Base-by-base conservation (phyloP, 92 coral and sea anemone species). In the Meandrina meandrites region DNA sequence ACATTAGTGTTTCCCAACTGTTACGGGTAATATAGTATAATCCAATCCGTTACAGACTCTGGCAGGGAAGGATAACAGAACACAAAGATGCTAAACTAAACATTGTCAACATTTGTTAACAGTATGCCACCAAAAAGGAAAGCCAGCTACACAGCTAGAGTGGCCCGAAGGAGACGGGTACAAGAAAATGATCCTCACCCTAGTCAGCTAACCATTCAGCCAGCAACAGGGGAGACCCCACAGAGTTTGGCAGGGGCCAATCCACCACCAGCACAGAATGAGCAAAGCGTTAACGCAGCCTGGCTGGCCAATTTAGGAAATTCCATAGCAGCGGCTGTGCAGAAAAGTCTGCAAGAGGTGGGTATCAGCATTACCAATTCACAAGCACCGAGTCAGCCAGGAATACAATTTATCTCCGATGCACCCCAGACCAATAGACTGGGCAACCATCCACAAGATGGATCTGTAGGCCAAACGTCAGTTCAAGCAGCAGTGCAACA, bases 121-220 rank as follows among this genome's bases (percentile, higher is more conserved):
- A 70, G 79, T 75, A 75, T 75, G 79, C 79, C 79, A 18, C 79
- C 79, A 42, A 75, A 37, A 75, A 75, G 79, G 79, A 40, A 37
- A 9, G 56, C 79, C 1, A 75, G 79, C 14, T 75, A 75, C 13
- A 54, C 57, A 9, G 18, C 79, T 1, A 75, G 79, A 75, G 58
- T 3, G 10, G 51, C 79, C 79, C 30, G 19, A 17, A 75, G 57
- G 79, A 75, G 79, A 75, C 79, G 80, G 36, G 62, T 47, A 60
- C 60, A 1, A 36, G 80, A 48, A 48, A n/a, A 76, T 76, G 47
- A 76, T 76, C 80, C 80, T 47, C 80, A 76, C 80, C 60, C 80
- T 35, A 47, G 80, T 8, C 80, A 76, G 1, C 8, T 76, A 76
- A 45, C 80, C 2, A 35, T n/a, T 1, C 80, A 76, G 60, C 37